Conservation (phyloP, 2,797 vertebrate species). For the Parauchenoglanis ngamensis region DNA sequence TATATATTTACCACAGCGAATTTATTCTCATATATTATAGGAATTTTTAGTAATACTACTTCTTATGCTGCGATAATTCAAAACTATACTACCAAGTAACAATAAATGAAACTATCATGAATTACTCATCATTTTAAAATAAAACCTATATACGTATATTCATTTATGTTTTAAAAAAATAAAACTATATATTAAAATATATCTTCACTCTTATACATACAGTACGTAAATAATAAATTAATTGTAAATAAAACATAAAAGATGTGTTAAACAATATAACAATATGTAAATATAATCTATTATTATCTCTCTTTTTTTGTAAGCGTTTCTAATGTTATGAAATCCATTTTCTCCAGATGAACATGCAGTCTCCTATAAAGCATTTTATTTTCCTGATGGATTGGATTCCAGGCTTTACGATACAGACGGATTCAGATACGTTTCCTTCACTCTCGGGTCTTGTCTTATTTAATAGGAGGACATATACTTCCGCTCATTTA, state of each 20-base stretch:
- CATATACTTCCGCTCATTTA: not conserved
- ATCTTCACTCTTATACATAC: too few relatives aligned
- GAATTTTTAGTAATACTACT: not conserved
- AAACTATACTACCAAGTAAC: not conserved
- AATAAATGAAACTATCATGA: not conserved
- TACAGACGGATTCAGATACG: not conserved
- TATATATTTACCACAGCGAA: not conserved
- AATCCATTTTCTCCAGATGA: not conserved
- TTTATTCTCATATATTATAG: not conserved
- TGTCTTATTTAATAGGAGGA: not conserved
- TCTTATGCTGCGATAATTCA: not conserved
- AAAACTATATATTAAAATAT: too few relatives aligned
- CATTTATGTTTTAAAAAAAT: too few relatives aligned
- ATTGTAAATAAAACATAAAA: too few relatives aligned
- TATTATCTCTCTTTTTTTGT: not conserved
- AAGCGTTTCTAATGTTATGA: not conserved
- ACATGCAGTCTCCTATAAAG: not conserved
- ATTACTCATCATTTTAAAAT: not conserved
- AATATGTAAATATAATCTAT: too few relatives aligned
- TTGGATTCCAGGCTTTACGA: not conserved
- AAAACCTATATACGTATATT: too few relatives aligned
- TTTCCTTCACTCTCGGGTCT: not conserved
- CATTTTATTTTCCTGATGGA: not conserved
- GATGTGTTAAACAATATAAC: too few relatives aligned
- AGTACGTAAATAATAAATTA: too few relatives aligned